Evolutionary conservation across 2,113 vertebrate species (phyloP).

Genomic region (Lipophrys pholis): DNA sequence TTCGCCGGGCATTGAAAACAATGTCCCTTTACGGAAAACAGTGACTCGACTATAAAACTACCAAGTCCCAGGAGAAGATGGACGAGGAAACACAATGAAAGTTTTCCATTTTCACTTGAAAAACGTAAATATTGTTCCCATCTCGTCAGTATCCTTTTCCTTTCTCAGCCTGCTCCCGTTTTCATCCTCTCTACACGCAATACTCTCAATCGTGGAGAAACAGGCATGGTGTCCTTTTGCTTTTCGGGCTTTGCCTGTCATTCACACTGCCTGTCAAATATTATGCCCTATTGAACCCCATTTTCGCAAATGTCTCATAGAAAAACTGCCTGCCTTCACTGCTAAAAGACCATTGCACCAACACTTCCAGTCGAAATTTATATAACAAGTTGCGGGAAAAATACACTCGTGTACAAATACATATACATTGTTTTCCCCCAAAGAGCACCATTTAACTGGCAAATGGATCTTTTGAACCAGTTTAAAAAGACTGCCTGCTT

Average conservation of each 20-base stretch:
- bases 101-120: background rate
- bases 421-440: slow-evolving; percentile 12
- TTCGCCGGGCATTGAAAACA: too few species aligned
- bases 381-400: slow-evolving; percentile 28
- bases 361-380: slow-evolving; percentile 36
- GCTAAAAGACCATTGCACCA: slow-evolving; percentile 6
- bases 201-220: background rate
- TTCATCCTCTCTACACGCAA: background rate
- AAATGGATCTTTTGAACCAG: slow-evolving; percentile 66
- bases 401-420: slow-evolving; percentile 17
- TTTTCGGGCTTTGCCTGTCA: slow-evolving; percentile 13
- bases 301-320: slow-evolving; percentile 60
- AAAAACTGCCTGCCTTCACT: slow-evolving; percentile 20
- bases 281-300: slow-evolving; percentile 61
- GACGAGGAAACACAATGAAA: background rate
- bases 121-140: too few species aligned
- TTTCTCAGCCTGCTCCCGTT: background rate
- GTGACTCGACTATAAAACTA: too few species aligned
- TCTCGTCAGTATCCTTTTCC: background rate
- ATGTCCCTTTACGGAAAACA: too few species aligned
- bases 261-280: slow-evolving; percentile 38
- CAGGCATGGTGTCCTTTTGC: background rate
- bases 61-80: too few species aligned
- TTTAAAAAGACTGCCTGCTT: slow-evolving; percentile 68
- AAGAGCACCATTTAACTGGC: slow-evolving; percentile 44